Evolutionary conservation across 2,113 vertebrate genomes (phyloP).

Genomic region (Lipophrys pholis): DNA sequence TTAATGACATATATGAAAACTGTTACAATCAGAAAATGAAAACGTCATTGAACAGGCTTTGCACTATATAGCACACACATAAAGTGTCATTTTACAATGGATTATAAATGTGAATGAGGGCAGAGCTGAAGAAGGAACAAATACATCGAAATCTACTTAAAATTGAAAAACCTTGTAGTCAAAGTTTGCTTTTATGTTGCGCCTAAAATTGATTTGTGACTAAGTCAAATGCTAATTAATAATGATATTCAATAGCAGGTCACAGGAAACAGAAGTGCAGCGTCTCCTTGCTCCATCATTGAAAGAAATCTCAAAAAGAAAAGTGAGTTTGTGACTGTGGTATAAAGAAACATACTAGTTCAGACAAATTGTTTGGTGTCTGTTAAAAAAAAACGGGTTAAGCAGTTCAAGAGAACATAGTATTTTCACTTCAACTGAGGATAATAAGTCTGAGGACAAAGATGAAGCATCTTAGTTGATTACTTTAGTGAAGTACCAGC

Average conservation of each 20-base stretch:
- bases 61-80: not conserved
- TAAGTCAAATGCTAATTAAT: not conserved
- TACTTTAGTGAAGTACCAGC: no score
- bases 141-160: not conserved
- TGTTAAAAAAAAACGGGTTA: no score
- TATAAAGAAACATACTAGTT: no score
- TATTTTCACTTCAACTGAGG: no score
- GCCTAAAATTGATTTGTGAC: constrained; percentile 3
- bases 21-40: not conserved
- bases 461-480: no score
- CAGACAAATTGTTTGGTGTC: no score
- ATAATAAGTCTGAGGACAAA: no score
- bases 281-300: no score
- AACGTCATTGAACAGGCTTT: not conserved
- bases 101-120: constrained; percentile 26
- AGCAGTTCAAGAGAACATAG: no score
- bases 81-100: not conserved
- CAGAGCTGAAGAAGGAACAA: constrained; percentile 1
- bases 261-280: no score
- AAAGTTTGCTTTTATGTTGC: not conserved
- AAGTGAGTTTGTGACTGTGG: no score
- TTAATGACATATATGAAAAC: not conserved
- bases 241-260: not conserved
- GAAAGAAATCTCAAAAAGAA: no score
- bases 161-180: constrained; percentile 6